These are phyloP conservation scores for Armadillidium nasatum DNA, from an alignment of 1,140 invertebrate species.

Conservation along the genomic window DNA sequence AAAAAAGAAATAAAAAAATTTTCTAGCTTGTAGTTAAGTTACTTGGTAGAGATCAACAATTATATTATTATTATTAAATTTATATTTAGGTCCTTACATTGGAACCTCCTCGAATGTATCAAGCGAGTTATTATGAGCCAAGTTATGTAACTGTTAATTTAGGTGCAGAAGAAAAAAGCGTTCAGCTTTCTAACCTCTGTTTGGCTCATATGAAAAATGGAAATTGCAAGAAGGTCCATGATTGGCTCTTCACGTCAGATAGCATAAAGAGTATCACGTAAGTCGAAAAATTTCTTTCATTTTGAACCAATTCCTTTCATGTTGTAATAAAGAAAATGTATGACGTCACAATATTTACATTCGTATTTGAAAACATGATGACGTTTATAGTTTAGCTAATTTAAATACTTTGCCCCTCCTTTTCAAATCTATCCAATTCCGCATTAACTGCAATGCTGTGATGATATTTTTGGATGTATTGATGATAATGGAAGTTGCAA, in stretches of 20 bases:
- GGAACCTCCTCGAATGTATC: slow-evolving; percentile 86
- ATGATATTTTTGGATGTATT: too few relatives aligned
- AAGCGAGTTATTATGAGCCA: slow-evolving; percentile 92
- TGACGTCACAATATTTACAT: too few relatives aligned
- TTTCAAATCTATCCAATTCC: too few relatives aligned
- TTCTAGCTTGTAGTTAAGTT: too few relatives aligned
- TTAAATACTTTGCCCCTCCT: too few relatives aligned
- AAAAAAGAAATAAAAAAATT: too few relatives aligned
- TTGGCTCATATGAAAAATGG: slow-evolving; percentile 63
- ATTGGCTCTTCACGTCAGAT: slow-evolving; percentile 86
- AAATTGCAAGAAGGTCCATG: slow-evolving; percentile 67
- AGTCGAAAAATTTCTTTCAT: neutral
- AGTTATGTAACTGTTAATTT: slow-evolving; percentile 92
- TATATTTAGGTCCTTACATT: slow-evolving; percentile 70
- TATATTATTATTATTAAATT: neutral
- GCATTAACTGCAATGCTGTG: too few relatives aligned
- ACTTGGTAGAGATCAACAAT: neutral
- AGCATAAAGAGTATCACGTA: slow-evolving; percentile 86
- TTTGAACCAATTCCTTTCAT: too few relatives aligned
- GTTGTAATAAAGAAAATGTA: too few relatives aligned
- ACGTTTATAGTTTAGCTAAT: too few relatives aligned
- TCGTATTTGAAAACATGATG: too few relatives aligned
- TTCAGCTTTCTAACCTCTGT: slow-evolving; percentile 81
- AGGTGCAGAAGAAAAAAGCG: slow-evolving; percentile 83
- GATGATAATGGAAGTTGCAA: too few relatives aligned